These are phyloP conservation scores for Dendrolimus pini DNA, from an alignment of 2,888 invertebrate species.

Conservation along the genomic window DNA sequence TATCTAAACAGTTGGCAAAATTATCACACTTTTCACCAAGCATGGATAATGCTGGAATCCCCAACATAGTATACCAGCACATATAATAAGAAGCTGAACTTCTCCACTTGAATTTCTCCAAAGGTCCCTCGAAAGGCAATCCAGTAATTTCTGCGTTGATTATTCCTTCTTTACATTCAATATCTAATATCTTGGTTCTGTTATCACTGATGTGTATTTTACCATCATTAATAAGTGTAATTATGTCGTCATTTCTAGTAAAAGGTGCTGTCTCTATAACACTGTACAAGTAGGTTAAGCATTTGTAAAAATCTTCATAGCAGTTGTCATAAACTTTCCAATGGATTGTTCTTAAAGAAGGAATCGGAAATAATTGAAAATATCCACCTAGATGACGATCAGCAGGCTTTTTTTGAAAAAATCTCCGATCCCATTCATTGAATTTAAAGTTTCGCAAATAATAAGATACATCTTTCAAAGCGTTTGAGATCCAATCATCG, in stretches of 20 bases:
- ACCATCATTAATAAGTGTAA: conserved; percentile 57
- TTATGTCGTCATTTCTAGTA: conserved; percentile 68
- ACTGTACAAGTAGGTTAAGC: conserved; percentile 73
- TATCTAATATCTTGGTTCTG: conserved; percentile 28
- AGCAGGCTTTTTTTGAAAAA: conserved; percentile 39
- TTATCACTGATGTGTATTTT: conserved; percentile 8
- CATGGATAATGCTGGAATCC: conserved; percentile 60
- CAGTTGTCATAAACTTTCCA: conserved; percentile 79
- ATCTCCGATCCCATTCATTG: conserved; percentile 78
- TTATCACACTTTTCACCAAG: conserved; percentile 79
- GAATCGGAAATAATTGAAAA: conserved; percentile 69
- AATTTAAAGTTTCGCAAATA: conserved; percentile 79
- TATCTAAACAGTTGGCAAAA: conserved; percentile 75
- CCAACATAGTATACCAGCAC: conserved; percentile 81
- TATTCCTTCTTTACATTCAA: conserved; percentile 62
- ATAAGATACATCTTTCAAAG: conserved; percentile 76
- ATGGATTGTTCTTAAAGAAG: conserved; percentile 73
- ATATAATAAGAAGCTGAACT: conserved; percentile 80
- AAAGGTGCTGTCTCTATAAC: conserved; percentile 50
- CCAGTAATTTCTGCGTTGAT: conserved; percentile 55
- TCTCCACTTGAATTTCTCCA: conserved; percentile 79
- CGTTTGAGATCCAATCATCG: conserved; percentile 53
- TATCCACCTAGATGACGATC: conserved; percentile 24
- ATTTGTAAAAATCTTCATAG: conserved; percentile 66
- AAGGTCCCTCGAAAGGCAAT: conserved; percentile 72